These are phyloP conservation scores for Amiota minor DNA, from an alignment of 2,888 invertebrate genomes.

Conservation along the genomic window DNA sequence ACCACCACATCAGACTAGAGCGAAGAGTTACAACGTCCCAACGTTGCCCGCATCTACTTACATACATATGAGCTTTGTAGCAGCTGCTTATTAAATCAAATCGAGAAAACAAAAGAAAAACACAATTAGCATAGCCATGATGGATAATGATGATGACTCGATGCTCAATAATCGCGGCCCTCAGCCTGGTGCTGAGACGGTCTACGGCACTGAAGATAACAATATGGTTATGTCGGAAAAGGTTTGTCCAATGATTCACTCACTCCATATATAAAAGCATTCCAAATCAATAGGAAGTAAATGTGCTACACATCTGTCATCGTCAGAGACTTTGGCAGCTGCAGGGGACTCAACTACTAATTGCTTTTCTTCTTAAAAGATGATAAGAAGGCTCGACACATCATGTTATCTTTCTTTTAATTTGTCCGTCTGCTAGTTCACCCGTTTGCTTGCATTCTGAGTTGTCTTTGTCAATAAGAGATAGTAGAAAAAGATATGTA, in stretches of 20 bases:
- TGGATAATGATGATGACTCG: slow-evolving; percentile 72
- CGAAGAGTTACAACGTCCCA: too few species aligned
- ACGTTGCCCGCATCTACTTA: slow-evolving; percentile 34
- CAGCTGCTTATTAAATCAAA: neutral
- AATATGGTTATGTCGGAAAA: slow-evolving; percentile 99
- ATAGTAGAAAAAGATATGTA: too few species aligned
- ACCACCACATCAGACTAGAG: too few species aligned
- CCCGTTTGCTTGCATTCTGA: too few species aligned
- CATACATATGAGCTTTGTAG: slow-evolving; percentile 33
- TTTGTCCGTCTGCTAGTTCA: too few species aligned
- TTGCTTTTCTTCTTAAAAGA: neutral
- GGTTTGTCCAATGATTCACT: slow-evolving; percentile 62
- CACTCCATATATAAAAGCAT: neutral
- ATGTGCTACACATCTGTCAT: neutral
- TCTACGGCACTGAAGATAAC: slow-evolving; percentile 95
- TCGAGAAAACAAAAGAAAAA: slow-evolving; percentile 33
- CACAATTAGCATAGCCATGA: slow-evolving; percentile 50
- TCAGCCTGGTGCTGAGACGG: slow-evolving; percentile 83
- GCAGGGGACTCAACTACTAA: neutral
- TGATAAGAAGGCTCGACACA: slow-evolving; percentile 11
- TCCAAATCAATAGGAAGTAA: neutral
- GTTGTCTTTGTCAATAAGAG: too few species aligned
- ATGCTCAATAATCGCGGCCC: slow-evolving; percentile 71
- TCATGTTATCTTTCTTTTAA: too few species aligned
- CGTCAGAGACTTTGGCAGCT: neutral